phyloP scores from a whole-genome alignment of 2,113 vertebrate species.

The Plecturocebus donacophilus region DNA sequence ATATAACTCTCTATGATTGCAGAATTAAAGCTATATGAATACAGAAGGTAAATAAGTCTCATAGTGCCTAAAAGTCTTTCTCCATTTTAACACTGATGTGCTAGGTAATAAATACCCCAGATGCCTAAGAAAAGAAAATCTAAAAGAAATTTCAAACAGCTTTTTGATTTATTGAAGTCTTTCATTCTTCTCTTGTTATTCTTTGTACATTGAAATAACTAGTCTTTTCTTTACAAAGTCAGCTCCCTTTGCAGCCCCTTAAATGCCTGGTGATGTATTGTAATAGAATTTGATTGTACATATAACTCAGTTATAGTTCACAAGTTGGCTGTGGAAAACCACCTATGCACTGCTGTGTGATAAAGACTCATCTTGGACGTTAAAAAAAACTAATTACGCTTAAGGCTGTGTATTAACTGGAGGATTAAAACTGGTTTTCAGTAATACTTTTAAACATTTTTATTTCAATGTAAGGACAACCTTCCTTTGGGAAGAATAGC shows the following conservation, averaged over 20 bases:
- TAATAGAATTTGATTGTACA: constrained; percentile 27
- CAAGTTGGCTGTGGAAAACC: constrained; percentile 39
- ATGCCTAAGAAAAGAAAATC: constrained; percentile 21
- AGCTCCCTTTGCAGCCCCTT: neutral
- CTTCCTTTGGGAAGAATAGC: neutral
- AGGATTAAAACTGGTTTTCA: constrained; percentile 25
- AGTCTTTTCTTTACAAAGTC: neutral
- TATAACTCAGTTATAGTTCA: neutral
- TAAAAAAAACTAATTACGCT: constrained; percentile 52
- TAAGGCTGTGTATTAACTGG: constrained; percentile 46
- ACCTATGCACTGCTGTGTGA: neutral
- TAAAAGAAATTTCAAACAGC: constrained; percentile 44
- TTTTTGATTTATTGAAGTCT: constrained; percentile 58
- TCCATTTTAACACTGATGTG: neutral
- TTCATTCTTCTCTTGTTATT: constrained; percentile 56
- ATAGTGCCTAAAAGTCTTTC: neutral
- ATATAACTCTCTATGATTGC: neutral
- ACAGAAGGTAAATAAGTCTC: neutral
- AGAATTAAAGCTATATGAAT: neutral
- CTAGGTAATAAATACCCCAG: constrained; percentile 31
- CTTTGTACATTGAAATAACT: neutral
- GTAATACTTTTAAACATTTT: constrained; percentile 1
- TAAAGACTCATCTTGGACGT: constrained; percentile 51
- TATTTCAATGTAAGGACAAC: constrained; percentile 35
- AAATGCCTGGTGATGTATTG: neutral